Conservation (phyloP, 2,113 vertebrate genomes). For the Nannobrachium achirus region DNA sequence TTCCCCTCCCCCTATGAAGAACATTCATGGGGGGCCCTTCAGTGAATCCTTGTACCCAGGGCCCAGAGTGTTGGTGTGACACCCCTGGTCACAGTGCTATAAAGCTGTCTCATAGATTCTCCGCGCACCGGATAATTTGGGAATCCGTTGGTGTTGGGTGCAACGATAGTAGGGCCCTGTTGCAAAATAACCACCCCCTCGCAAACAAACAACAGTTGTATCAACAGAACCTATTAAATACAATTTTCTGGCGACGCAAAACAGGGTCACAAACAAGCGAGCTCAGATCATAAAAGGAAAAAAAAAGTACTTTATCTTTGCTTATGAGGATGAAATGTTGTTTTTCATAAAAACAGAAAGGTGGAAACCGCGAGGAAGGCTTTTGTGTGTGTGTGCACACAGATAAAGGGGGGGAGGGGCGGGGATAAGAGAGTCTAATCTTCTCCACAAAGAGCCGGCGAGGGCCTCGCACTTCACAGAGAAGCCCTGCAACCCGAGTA, state of each 20-base stretch:
- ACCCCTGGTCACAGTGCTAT: conserved; percentile 57
- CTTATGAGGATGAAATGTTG: no score
- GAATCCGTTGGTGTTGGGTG: neutral
- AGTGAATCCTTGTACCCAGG: no score
- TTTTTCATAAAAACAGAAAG: neutral
- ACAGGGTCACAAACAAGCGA: no score
- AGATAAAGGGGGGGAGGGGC: neutral
- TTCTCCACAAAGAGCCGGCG: conserved; percentile 2
- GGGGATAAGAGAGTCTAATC: neutral
- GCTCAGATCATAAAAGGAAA: no score
- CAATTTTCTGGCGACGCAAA: no score
- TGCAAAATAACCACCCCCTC: conserved; percentile 11
- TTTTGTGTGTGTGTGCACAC: neutral
- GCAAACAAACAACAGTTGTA: conserved; percentile 16
- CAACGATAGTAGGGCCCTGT: neutral
- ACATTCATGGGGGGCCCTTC: no score
- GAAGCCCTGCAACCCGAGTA: conserved; percentile 3
- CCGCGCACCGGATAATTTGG: conserved; percentile 43
- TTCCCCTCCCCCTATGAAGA: no score
- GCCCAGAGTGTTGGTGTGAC: no score
- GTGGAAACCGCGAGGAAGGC: neutral
- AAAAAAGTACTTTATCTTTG: no score
- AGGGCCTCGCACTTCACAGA: neutral
- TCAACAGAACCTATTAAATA: no score
- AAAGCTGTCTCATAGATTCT: conserved; percentile 58